Percentiles rank a stretch among this genome's conserved stretches.
phyloP scores from a whole-genome alignment of 1,140 invertebrate genomes.

The Diploscapter pachys region DNA sequence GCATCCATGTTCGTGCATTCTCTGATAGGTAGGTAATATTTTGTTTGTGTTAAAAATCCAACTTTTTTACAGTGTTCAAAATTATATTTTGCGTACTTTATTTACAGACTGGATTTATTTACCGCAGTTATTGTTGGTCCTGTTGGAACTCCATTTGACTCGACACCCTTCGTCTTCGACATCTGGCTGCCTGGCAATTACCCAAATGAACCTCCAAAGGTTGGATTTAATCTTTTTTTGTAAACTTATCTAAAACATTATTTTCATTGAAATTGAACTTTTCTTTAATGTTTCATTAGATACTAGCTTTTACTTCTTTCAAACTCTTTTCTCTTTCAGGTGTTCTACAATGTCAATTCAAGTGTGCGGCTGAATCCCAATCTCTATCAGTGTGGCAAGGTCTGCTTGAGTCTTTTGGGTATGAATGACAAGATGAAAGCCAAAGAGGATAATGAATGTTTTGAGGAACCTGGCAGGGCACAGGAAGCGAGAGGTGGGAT shows the following conservation, averaged over 20 bases:
- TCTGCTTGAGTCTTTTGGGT: constrained; percentile 88
- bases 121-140: constrained; percentile 88
- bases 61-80: too few species aligned
- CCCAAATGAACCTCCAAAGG: constrained; percentile 78
- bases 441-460: constrained; percentile 20
- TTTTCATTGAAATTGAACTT: too few species aligned
- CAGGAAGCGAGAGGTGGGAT: constrained; percentile 72
- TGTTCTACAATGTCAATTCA: neutral
- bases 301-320: constrained; percentile 6
- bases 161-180: constrained; percentile 89
- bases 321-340: constrained; percentile 2
- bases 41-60: too few species aligned
- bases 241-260: too few species aligned
- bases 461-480: neutral
- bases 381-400: constrained; percentile 89
- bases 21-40: too few species aligned
- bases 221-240: too few species aligned
- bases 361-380: constrained; percentile 88
- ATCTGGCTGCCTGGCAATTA: constrained; percentile 84
- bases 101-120: constrained; percentile 74
- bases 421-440: constrained; percentile 80
- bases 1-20: too few species aligned
- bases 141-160: constrained; percentile 85
- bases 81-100: too few species aligned
- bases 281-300: too few species aligned